Evolutionary conservation across 2,888 invertebrate genomes (phyloP).

Genomic region (Panzeria rudis): DNA sequence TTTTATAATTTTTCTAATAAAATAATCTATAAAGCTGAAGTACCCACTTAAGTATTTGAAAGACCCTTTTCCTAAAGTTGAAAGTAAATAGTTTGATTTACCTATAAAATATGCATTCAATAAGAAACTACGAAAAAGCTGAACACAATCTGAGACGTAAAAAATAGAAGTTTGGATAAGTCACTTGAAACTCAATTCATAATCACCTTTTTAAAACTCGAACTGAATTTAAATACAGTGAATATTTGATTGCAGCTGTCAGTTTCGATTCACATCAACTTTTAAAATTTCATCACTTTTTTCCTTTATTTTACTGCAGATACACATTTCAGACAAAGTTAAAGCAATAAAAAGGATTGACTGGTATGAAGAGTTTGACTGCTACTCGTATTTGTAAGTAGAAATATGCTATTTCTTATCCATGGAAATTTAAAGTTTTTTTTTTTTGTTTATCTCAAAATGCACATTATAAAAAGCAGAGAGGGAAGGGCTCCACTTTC

Average conservation of each 20-base stretch:
- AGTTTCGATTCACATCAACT: conserved; percentile 47
- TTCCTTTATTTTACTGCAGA: conserved; percentile 1
- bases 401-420: conserved; percentile 40
- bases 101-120: conserved; percentile 40
- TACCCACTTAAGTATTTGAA: conserved; percentile 39
- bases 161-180: conserved; percentile 50
- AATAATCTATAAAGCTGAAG: conserved; percentile 8
- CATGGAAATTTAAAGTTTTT: conserved; percentile 22
- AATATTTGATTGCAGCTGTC: conserved; percentile 54
- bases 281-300: conserved; percentile 22
- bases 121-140: not conserved
- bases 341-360: conserved; percentile 43
- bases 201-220: conserved; percentile 37
- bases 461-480: not conserved
- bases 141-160: not conserved
- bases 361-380: not conserved
- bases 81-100: conserved; percentile 51
- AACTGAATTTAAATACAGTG: conserved; percentile 34
- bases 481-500: conserved; percentile 27
- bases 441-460: conserved; percentile 20
- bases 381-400: not conserved
- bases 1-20: conserved; percentile 14
- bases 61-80: conserved; percentile 33
- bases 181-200: conserved; percentile 62
- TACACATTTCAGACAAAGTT: conserved; percentile 9